Conservation (phyloP, 2,113 vertebrate species). For the Xenopus borealis region DNA sequence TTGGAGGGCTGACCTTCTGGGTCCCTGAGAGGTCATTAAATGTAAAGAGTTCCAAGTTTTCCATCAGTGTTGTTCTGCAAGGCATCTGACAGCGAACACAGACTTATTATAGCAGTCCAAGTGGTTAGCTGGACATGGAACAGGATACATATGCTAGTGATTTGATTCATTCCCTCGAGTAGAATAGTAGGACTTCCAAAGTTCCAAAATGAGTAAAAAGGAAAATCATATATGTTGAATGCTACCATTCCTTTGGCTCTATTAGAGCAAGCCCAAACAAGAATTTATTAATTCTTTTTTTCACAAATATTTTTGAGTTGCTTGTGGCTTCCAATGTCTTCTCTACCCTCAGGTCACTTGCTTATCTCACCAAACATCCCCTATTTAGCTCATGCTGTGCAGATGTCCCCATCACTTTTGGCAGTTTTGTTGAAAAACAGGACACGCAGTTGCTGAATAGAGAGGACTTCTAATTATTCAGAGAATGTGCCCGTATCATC, state of each 20-base stretch:
- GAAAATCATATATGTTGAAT: conserved; percentile 12
- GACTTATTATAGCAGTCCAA: conserved; percentile 61
- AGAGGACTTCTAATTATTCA: conserved; percentile 21
- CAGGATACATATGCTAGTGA: conserved; percentile 64
- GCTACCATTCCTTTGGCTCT: conserved; percentile 7
- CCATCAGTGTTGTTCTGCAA: conserved; percentile 51
- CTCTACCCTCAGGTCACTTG: conserved; percentile 40
- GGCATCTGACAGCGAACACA: conserved; percentile 68
- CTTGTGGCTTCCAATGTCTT: conserved; percentile 12
- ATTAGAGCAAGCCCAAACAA: neutral
- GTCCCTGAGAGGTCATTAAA: conserved; percentile 35
- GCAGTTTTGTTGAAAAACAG: conserved; percentile 17
- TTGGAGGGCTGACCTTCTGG: conserved; percentile 19
- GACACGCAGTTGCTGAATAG: conserved; percentile 25
- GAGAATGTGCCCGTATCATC: conserved; percentile 16
- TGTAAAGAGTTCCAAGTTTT: conserved; percentile 25
- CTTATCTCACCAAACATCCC: conserved; percentile 43
- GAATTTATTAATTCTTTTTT: conserved; percentile 6
- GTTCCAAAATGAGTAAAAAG: conserved; percentile 49
- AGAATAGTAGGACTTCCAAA: conserved; percentile 49
- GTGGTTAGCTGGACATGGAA: conserved; percentile 62
- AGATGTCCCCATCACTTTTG: conserved; percentile 37
- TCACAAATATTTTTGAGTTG: conserved; percentile 27
- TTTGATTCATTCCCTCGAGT: conserved; percentile 52
- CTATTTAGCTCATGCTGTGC: conserved; percentile 39